Evolutionary conservation across 2,888 invertebrate species (phyloP).

Genomic region (Boloria euphrosyne): DNA sequence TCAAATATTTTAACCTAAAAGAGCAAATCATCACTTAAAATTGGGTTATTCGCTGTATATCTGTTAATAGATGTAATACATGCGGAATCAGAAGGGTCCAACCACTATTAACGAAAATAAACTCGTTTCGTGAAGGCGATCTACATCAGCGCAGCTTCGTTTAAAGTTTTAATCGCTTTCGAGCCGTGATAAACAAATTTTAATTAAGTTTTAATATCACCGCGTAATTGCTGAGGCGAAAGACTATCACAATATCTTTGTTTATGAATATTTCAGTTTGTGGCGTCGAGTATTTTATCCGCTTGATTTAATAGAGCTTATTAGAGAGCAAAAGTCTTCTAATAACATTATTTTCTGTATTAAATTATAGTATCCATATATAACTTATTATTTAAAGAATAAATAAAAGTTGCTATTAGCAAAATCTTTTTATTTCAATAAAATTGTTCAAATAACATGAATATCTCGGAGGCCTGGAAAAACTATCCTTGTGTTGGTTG

Average conservation of each 20-base stretch:
- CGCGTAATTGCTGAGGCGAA: conserved; percentile 78
- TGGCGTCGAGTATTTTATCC: conserved; percentile 44
- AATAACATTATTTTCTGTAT: too few species aligned
- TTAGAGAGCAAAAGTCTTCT: too few species aligned
- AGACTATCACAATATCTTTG: conserved; percentile 72
- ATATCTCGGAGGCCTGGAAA: conserved; percentile 47
- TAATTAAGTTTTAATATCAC: conserved; percentile 82
- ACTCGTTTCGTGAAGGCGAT: conserved; percentile 74
- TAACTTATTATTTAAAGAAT: too few species aligned
- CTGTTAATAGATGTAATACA: conserved; percentile 4
- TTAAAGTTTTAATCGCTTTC: conserved; percentile 82
- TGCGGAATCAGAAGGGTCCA: conserved; percentile 39
- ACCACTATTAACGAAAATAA: conserved; percentile 74
- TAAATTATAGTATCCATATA: too few species aligned
- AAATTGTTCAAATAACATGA: conserved; percentile 38
- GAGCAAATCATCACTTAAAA: too few species aligned
- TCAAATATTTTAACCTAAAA: too few species aligned
- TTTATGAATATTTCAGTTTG: conserved; percentile 68
- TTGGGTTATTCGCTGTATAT: too few species aligned
- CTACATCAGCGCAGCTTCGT: conserved; percentile 74
- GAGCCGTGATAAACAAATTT: conserved; percentile 81
- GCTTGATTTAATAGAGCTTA: conserved; percentile 8
- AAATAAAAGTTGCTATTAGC: too few species aligned
- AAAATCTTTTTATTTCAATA: conserved; percentile 18
- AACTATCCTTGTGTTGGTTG: conserved; percentile 61